Percentiles rank a stretch among this genome's conserved stretches.
Conservation (phyloP, 2,888 invertebrate species). For the Drosophila gaucha region DNA sequence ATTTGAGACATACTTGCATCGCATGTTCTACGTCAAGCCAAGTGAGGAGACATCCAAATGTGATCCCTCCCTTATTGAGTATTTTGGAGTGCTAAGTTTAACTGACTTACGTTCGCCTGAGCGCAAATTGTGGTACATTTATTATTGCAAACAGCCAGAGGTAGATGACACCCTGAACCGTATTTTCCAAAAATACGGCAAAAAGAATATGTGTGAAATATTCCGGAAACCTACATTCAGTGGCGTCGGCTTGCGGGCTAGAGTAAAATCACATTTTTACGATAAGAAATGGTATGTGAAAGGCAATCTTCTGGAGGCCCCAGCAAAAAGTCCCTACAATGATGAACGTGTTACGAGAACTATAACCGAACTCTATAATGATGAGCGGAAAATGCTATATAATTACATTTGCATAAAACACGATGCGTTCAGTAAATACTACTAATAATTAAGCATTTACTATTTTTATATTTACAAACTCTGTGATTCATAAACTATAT, state of each 20-base stretch:
- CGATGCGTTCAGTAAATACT: background rate
- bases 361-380: constrained; percentile 46
- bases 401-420: constrained; percentile 51
- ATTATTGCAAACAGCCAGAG: constrained; percentile 56
- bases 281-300: constrained; percentile 55
- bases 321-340: constrained; percentile 57
- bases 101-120: constrained; percentile 51
- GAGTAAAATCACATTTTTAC: constrained; percentile 56
- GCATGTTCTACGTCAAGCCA: constrained; percentile 36
- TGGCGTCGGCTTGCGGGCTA: constrained; percentile 44
- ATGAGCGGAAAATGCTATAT: constrained; percentile 52
- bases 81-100: constrained; percentile 57
- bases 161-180: constrained; percentile 55
- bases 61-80: constrained; percentile 48
- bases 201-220: constrained; percentile 63
- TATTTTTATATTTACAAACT: constrained; percentile 2
- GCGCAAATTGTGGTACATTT: constrained; percentile 64
- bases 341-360: constrained; percentile 51
- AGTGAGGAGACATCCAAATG: constrained; percentile 1
- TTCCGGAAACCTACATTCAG: constrained; percentile 62
- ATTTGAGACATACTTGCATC: constrained; percentile 43
- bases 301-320: constrained; percentile 65
- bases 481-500: constrained; percentile 31
- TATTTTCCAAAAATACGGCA: constrained; percentile 63
- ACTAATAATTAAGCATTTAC: background rate